Conservation (phyloP, 2,888 invertebrate species). For the Tortricodes alternella region DNA sequence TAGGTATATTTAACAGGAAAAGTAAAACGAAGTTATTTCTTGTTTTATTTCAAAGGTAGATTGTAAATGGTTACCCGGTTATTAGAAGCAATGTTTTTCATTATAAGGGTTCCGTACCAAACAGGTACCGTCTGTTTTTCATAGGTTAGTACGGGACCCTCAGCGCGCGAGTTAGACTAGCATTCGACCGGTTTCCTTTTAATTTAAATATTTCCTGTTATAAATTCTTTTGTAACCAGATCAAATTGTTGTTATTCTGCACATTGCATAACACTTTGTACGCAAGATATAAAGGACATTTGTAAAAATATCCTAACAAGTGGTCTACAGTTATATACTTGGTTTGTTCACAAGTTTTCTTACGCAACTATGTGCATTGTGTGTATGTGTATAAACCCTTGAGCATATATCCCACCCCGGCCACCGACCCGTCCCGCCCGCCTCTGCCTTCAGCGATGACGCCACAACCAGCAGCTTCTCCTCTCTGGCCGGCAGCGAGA, state of each 20-base stretch:
- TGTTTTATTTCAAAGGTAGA: too few relatives aligned
- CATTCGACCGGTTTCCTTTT: too few relatives aligned
- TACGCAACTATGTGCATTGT: constrained; percentile 67
- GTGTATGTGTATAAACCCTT: constrained; percentile 68
- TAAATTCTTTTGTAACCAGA: background rate
- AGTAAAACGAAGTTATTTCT: too few relatives aligned
- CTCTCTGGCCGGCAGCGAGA: constrained; percentile 65
- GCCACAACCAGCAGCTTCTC: constrained; percentile 73
- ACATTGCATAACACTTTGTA: background rate
- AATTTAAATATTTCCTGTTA: background rate
- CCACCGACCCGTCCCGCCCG: constrained; percentile 55
- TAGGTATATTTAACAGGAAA: too few relatives aligned
- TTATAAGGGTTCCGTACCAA: too few relatives aligned
- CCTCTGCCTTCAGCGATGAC: constrained; percentile 73
- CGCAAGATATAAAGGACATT: background rate
- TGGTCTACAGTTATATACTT: constrained; percentile 14
- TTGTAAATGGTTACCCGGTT: too few relatives aligned
- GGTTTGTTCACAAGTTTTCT: constrained; percentile 8
- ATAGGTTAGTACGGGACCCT: too few relatives aligned
- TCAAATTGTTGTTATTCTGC: background rate
- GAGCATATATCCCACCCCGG: constrained; percentile 58
- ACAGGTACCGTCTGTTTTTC: too few relatives aligned
- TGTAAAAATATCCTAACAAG: background rate
- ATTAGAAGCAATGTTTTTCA: too few relatives aligned
- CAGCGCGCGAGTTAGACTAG: too few relatives aligned